phyloP scores from a whole-genome alignment of 2,797 vertebrate genomes.

The Sebastes jordani region DNA sequence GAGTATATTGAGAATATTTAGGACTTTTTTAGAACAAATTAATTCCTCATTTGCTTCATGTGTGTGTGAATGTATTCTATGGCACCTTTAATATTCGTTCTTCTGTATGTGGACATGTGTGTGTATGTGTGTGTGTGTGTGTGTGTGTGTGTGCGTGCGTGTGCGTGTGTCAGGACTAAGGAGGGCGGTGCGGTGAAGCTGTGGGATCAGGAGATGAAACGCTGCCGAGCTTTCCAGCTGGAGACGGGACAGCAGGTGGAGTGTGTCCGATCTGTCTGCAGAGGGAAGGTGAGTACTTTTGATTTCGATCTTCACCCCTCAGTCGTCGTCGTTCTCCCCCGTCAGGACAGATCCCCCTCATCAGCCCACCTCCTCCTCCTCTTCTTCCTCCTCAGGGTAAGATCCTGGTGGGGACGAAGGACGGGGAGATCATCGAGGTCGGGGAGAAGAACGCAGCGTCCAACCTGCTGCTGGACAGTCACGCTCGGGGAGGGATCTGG shows the following conservation, averaged over 20 bases:
- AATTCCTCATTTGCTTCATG: no score
- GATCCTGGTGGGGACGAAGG: conserved; percentile 95
- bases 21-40: no score
- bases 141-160: conserved; percentile 4
- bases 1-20: no score
- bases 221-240: conserved; percentile 93
- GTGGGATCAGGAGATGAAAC: conserved; percentile 98
- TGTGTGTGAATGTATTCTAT: no score
- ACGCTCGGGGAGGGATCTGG: conserved; percentile 94
- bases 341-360: neutral
- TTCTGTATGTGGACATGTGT: no score
- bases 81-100: no score
- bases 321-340: rapidly evolving
- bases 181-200: conserved; percentile 95
- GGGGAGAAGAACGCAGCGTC: conserved; percentile 97
- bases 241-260: conserved; percentile 92
- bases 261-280: conserved; percentile 92
- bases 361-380: neutral
- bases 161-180: conserved; percentile 85
- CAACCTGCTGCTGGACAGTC: conserved; percentile 93
- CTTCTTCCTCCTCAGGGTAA: conserved; percentile 84
- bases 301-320: neutral
- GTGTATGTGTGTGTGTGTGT: neutral
- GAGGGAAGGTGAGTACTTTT: conserved; percentile 85
- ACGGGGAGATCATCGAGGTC: conserved; percentile 95